Base-by-base conservation (phyloP, 2,113 vertebrate genomes). In the Montifringilla adamsi region DNA sequence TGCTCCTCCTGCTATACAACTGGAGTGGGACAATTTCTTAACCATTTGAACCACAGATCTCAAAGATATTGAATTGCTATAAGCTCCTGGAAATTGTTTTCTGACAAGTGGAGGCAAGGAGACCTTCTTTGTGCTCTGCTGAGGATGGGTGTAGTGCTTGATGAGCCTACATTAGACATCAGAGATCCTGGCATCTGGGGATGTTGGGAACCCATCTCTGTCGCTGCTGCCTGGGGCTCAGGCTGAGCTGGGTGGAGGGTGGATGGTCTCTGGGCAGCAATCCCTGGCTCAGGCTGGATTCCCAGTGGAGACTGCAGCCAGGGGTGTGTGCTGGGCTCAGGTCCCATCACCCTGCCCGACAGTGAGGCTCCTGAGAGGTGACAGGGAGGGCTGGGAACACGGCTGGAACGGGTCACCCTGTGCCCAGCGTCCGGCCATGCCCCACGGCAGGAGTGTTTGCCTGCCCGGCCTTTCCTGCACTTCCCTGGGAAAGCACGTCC, bases 401-500 rank as follows among this genome's bases (percentile, higher is more conserved):
- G 2, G 33, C 26, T 35, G n/a, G 23, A 2, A 2, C 27, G 63
- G 27, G 69, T 82, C 43, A 56, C 53, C 30, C 77, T 4, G 3
- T 39, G 78, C 23, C 37, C 30, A 8, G 56, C 0, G 2, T 49
- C 53, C 0, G 7, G 53, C 62, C 8, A 1, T 26, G 85, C 49
- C 85, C 46, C 55, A 21, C 1, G 1, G 24, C 78, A 55, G 70
- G n/a, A 49, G 63, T 46, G 35, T 41, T 76, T 62, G 73, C 52
- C 83, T 80, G 82, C 77, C 78, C 4, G 2, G 59, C 92, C 94
- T 90, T 93, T 94, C 87, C 94, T 92, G 94, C 21, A 0, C 84
- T 84, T 92, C 89, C 89, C 74, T 95, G 95, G 95, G 95, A 96
- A 97, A 87, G 81, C 85, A 68, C 20, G 8, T 55, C 83, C 19